A percentile compares a stretch with the other conserved stretches of the same genome.
Conservation (phyloP, 2,888 invertebrate genomes). For the Clitarchus hookeri region DNA sequence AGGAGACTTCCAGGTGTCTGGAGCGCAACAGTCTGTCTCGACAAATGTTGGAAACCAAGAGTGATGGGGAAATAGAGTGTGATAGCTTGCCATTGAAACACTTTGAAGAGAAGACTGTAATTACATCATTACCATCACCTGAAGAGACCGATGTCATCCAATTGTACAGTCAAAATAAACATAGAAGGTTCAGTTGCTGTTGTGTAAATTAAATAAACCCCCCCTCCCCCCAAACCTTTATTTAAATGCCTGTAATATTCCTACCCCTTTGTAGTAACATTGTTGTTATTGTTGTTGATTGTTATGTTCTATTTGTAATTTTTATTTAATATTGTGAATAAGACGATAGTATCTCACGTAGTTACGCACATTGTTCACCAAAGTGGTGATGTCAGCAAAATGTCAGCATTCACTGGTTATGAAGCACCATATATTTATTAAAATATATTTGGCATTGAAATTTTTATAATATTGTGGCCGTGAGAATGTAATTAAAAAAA, state of each 20-base stretch:
- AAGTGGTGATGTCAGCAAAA: background rate
- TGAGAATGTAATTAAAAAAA: background rate
- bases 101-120: conserved; percentile 2
- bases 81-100: conserved; percentile 5
- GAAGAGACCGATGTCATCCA: conserved; percentile 5
- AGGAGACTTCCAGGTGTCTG: background rate
- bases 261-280: background rate
- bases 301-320: background rate
- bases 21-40: background rate
- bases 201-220: background rate
- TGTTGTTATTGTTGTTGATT: background rate
- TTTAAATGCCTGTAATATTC: background rate
- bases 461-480: background rate
- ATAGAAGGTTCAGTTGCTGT: background rate
- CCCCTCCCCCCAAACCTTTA: background rate
- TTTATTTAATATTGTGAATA: background rate
- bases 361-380: background rate
- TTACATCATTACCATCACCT: background rate
- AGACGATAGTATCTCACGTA: background rate
- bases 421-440: background rate
- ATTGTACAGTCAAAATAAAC: background rate
- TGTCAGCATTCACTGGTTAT: background rate
- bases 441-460: background rate
- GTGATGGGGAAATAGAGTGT: background rate
- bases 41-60: background rate